Evolutionary conservation across 2,888 invertebrate genomes (phyloP).

Genomic region (Euplexia lucipara): DNA sequence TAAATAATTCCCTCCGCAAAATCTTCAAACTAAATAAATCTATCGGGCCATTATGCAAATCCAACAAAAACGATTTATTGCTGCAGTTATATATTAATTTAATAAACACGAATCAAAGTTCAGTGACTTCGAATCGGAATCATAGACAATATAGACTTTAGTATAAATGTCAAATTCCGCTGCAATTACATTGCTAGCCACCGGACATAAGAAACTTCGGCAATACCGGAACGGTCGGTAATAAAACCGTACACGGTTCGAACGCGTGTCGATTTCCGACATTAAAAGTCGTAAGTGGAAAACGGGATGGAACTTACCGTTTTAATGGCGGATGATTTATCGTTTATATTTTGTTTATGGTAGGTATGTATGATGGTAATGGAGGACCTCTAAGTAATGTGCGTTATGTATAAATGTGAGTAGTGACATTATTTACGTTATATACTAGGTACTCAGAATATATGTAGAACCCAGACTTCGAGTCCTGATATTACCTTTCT

Average conservation of each 20-base stretch:
- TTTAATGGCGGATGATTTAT: constrained; percentile 55
- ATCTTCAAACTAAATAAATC: constrained; percentile 24
- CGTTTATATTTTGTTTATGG: constrained; percentile 47
- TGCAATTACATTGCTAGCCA: constrained; percentile 48
- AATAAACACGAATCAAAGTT: constrained; percentile 44
- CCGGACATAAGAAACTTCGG: constrained; percentile 59
- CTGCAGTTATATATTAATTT: constrained; percentile 19
- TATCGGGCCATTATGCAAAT: constrained; percentile 38
- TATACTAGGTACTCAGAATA: neutral
- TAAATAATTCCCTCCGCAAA: constrained; percentile 10
- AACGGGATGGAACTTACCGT: constrained; percentile 48
- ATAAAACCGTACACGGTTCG: constrained; percentile 59
- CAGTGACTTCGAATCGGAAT: constrained; percentile 51
- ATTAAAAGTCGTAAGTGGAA: constrained; percentile 52
- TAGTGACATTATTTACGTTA: too few species aligned
- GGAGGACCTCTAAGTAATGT: neutral
- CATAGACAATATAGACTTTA: constrained; percentile 35
- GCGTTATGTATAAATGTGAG: constrained; percentile 5
- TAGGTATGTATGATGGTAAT: constrained; percentile 25
- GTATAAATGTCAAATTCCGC: constrained; percentile 41
- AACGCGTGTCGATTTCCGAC: constrained; percentile 61
- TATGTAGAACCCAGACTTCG: neutral
- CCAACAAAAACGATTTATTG: constrained; percentile 35
- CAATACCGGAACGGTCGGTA: constrained; percentile 55
- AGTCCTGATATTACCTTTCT: too few species aligned